A percentile compares a stretch with the other conserved stretches of the same genome.
Evolutionary conservation across 2,797 vertebrate species (phyloP).

Genomic region (Tapirus indicus): DNA sequence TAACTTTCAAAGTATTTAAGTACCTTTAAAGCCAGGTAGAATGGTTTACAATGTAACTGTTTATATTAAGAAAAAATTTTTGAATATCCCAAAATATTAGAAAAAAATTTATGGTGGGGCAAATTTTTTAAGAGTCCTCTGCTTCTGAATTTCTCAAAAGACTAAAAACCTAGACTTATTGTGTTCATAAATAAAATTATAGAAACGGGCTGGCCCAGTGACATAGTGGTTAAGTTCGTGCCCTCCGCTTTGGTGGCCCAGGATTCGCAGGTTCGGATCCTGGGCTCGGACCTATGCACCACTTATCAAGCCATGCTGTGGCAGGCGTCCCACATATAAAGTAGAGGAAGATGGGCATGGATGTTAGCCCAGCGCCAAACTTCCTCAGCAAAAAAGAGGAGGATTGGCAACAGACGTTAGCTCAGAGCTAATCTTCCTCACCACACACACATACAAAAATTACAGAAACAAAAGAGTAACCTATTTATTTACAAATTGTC

Average conservation of each 20-base stretch:
- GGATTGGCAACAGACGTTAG: too few relatives aligned
- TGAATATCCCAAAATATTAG: conserved; percentile 16
- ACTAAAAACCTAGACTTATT: conserved; percentile 21
- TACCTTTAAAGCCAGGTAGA: conserved; percentile 26
- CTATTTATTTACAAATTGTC: conserved; percentile 15
- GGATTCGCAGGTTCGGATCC: too few relatives aligned
- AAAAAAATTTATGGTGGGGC: conserved; percentile 9
- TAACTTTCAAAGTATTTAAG: conserved; percentile 23
- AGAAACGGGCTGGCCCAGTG: too few relatives aligned
- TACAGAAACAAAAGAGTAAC: conserved; percentile 35
- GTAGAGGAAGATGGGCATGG: too few relatives aligned
- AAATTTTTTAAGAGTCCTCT: conserved; percentile 38
- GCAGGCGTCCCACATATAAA: too few relatives aligned
- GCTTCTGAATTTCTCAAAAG: conserved; percentile 43
- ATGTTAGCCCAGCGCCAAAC: too few relatives aligned
- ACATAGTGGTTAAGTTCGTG: too few relatives aligned
- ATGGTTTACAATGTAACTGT: not conserved
- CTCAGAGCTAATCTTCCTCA: too few relatives aligned
- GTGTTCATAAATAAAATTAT: conserved; percentile 55
- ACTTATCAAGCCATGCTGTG: too few relatives aligned
- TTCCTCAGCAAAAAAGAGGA: too few relatives aligned
- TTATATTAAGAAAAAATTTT: not conserved
- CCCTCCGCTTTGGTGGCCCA: too few relatives aligned
- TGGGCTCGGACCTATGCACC: too few relatives aligned
- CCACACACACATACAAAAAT: not conserved